These are phyloP conservation scores for Vireo altiloquus DNA, from an alignment of 2,113 vertebrate genomes.

Conservation along the genomic window DNA sequence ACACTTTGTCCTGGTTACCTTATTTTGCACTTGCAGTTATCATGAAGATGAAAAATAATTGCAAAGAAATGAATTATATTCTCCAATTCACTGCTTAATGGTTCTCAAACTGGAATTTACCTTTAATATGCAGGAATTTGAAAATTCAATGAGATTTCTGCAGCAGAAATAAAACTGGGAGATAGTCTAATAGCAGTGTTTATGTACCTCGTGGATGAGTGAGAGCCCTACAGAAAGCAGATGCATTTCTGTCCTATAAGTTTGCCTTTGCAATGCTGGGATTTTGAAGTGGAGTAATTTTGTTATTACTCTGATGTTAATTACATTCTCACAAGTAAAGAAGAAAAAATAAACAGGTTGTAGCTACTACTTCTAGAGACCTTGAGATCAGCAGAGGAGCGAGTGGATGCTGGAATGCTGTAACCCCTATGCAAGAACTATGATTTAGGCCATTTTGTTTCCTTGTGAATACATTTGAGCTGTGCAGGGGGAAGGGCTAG, in stretches of 20 bases:
- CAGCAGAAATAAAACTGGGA: background rate
- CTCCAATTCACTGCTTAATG: background rate
- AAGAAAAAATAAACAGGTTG: background rate
- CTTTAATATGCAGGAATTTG: background rate
- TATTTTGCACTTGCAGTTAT: background rate
- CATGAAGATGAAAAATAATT: background rate
- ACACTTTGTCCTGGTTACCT: background rate
- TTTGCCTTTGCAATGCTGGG: background rate
- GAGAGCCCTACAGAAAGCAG: background rate
- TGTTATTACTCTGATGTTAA: background rate
- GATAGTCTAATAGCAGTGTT: background rate
- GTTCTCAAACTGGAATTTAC: background rate
- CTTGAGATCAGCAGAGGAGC: background rate
- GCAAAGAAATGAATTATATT: background rate
- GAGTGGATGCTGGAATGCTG: background rate
- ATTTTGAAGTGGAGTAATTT: background rate
- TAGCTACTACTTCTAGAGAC: background rate
- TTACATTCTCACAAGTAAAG: background rate
- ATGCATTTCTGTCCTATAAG: background rate
- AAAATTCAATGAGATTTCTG: background rate
- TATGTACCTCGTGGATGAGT: background rate
- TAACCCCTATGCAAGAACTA: background rate
- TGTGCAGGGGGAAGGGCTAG: background rate
- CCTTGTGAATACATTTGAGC: background rate
- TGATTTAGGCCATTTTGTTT: background rate